phyloP scores from a whole-genome alignment of 2,113 vertebrate genomes.

The Haemorhous mexicanus region DNA sequence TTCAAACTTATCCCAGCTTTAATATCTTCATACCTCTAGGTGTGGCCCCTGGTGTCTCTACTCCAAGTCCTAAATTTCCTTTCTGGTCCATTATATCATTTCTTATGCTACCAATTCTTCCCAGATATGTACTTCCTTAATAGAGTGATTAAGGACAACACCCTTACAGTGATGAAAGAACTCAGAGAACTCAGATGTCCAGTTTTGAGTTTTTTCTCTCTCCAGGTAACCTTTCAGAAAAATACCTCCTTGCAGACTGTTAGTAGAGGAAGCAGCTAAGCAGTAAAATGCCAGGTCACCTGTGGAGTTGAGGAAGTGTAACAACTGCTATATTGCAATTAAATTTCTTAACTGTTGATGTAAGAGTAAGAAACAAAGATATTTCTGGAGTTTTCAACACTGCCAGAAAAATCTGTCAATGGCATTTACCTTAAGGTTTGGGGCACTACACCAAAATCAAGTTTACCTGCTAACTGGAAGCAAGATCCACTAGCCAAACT shows the following conservation, averaged over 20 bases:
- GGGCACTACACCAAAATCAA: neutral
- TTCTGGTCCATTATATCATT: neutral
- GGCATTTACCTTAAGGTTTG: neutral
- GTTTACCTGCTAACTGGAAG: neutral
- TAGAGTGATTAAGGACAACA: neutral
- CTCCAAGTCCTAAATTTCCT: neutral
- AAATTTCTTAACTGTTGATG: neutral
- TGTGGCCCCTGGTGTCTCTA: neutral
- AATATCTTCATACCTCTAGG: neutral
- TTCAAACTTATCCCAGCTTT: neutral
- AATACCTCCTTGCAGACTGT: neutral
- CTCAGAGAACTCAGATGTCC: neutral
- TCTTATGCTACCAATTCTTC: neutral
- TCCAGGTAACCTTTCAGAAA: conserved; percentile 27
- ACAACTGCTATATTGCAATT: neutral
- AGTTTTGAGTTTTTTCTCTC: neutral
- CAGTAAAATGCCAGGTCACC: conserved; percentile 27
- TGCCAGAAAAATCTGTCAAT: neutral
- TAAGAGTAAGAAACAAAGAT: neutral
- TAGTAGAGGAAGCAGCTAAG: conserved; percentile 40
- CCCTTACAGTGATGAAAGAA: conserved; percentile 4
- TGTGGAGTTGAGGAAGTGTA: neutral
- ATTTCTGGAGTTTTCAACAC: neutral
- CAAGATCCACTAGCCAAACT: neutral
- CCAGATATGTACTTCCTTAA: neutral